A percentile compares a stretch with the other conserved stretches of the same genome.
phyloP scores from a whole-genome alignment of 30 jellyfish, hydroid and myxozoan genomes.

The Rhopilema esculentum region DNA sequence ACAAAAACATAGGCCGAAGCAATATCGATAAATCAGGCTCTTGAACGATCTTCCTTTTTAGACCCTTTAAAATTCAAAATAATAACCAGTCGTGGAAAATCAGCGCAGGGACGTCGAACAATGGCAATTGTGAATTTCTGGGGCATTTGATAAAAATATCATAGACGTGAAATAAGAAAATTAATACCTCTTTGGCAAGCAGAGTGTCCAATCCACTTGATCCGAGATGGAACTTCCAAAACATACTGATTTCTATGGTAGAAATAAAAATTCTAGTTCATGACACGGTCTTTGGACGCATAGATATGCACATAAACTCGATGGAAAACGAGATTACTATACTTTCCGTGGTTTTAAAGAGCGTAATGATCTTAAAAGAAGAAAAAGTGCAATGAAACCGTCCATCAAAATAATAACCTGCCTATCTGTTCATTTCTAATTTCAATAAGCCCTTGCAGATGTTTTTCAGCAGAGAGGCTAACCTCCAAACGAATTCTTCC shows the following conservation, averaged over 20 bases:
- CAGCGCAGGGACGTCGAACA: too few relatives aligned
- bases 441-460: background rate
- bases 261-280: background rate
- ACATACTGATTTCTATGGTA: constrained; percentile 49
- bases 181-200: constrained; percentile 71
- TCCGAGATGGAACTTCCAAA: constrained; percentile 79
- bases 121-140: too few relatives aligned
- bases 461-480: background rate
- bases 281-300: background rate
- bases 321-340: background rate
- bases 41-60: background rate
- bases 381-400: background rate
- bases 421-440: background rate
- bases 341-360: background rate
- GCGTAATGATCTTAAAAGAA: background rate
- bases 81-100: too few relatives aligned
- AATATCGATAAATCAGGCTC: background rate
- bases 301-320: background rate
- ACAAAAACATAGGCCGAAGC: background rate
- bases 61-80: too few relatives aligned
- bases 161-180: background rate
- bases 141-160: too few relatives aligned
- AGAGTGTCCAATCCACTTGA: constrained; percentile 82
- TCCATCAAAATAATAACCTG: background rate
- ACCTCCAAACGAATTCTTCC: background rate